Evolutionary conservation across 2,888 invertebrate genomes (phyloP).

Genomic region (Hylaea fasciaria): DNA sequence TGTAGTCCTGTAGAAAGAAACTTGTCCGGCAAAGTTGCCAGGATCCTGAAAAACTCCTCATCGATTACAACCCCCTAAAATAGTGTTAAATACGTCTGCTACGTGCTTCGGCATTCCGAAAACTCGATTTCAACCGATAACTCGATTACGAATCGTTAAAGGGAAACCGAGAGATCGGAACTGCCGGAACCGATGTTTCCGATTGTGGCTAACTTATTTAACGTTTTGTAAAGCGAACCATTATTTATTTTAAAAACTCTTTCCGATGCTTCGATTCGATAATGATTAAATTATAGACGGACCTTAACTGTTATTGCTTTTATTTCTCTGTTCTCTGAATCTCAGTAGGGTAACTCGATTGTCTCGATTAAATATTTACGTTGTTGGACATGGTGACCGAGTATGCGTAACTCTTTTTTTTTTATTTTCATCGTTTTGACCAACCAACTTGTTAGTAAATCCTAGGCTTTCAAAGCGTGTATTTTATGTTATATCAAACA

Average conservation of each 20-base stretch:
- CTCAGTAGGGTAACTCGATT: conserved; percentile 11
- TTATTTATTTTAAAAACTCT: conserved; percentile 52
- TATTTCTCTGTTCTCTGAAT: conserved; percentile 39
- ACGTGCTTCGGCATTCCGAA: conserved; percentile 49
- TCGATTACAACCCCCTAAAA: conserved; percentile 33
- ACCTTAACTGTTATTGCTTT: conserved; percentile 39
- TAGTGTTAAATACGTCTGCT: conserved; percentile 41
- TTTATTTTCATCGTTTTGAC: background rate
- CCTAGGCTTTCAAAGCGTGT: too few species aligned
- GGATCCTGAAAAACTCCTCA: conserved; percentile 15
- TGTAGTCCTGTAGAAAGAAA: conserved; percentile 14
- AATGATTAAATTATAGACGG: conserved; percentile 48
- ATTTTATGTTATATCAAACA: background rate
- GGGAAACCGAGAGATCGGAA: conserved; percentile 49
- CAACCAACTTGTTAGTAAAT: too few species aligned
- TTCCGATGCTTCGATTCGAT: conserved; percentile 29
- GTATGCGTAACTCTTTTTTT: too few species aligned
- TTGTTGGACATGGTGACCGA: too few species aligned
- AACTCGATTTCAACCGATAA: conserved; percentile 50
- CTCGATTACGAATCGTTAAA: conserved; percentile 50
- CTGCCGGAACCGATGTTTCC: conserved; percentile 53
- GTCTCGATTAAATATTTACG: too few species aligned
- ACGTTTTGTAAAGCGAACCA: conserved; percentile 49
- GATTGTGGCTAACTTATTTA: conserved; percentile 56
- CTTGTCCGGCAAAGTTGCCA: conserved; percentile 18